Percentiles rank a stretch among this genome's conserved stretches.
These are phyloP conservation scores for Lissocephala sabroskyi DNA, from an alignment of 2,888 invertebrate genomes.

Conservation along the genomic window DNA sequence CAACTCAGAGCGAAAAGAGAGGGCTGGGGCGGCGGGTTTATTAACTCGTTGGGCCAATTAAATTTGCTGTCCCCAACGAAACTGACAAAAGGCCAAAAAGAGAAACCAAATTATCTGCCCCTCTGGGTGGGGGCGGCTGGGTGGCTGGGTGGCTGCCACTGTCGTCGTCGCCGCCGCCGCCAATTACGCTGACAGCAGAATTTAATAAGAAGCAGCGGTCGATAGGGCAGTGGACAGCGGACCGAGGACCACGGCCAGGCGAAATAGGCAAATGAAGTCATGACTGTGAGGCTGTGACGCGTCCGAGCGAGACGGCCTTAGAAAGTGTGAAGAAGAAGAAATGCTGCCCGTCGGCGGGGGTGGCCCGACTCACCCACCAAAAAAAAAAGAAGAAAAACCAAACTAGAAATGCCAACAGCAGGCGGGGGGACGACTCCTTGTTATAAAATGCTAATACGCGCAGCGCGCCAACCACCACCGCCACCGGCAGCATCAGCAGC, in stretches of 20 bases:
- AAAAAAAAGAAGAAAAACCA: conserved; percentile 20
- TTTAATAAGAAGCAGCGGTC: conserved; percentile 49
- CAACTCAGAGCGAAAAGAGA: too few species aligned
- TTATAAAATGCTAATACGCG: conserved; percentile 65
- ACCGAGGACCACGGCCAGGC: conserved; percentile 11
- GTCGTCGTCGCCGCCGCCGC: conserved; percentile 27
- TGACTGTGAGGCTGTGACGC: conserved; percentile 45
- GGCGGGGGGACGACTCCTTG: conserved; percentile 41
- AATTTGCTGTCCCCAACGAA: conserved; percentile 26
- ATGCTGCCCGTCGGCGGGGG: conserved; percentile 3
- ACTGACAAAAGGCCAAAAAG: conserved; percentile 18
- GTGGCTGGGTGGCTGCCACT: not conserved
- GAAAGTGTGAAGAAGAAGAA: conserved; percentile 5
- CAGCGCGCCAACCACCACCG: conserved; percentile 33
- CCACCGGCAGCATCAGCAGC: conserved; percentile 8
- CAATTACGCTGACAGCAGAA: conserved; percentile 61
- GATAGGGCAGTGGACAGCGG: not conserved
- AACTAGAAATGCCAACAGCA: conserved; percentile 1
- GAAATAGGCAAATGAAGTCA: conserved; percentile 54
- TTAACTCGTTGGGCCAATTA: conserved; percentile 44
- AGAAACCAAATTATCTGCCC: conserved; percentile 7
- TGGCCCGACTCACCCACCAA: conserved; percentile 6
- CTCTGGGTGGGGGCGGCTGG: not conserved
- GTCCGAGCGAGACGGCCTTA: conserved; percentile 42
- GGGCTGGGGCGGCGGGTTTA: too few species aligned